A percentile compares a stretch with the other conserved stretches of the same genome.
Conservation (phyloP, 2,888 invertebrate genomes). For the Heterodera filipjevi region DNA sequence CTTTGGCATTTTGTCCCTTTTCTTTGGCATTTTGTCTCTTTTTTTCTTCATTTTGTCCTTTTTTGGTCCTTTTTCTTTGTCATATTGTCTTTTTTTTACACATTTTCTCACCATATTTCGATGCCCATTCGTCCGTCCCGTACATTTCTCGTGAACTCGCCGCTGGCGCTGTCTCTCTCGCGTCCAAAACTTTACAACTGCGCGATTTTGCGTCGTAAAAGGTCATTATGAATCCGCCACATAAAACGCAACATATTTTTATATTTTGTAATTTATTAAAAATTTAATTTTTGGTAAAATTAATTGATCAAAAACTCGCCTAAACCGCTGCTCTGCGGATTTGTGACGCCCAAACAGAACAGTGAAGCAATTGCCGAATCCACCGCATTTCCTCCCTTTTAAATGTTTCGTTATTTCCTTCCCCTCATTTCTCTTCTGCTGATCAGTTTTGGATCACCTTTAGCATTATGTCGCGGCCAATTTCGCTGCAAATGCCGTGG, state of each 20-base stretch:
- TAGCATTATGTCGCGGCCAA: conserved; percentile 72
- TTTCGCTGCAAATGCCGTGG: conserved; percentile 60
- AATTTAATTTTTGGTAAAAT: background rate
- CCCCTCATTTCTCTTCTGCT: no score
- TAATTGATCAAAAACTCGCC: background rate
- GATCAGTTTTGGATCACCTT: conserved; percentile 49
- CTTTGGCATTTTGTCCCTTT: background rate
- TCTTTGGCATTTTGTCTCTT: no score
- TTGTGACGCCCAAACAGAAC: conserved; percentile 82
- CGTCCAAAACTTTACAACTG: conserved; percentile 65
- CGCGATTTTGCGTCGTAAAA: conserved; percentile 72
- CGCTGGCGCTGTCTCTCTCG: conserved; percentile 68
- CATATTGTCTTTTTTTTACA: no score
- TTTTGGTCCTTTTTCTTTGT: no score
- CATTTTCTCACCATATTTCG: conserved; percentile 35
- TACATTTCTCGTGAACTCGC: conserved; percentile 70
- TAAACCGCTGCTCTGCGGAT: conserved; percentile 79
- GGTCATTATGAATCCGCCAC: conserved; percentile 86
- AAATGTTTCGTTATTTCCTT: no score
- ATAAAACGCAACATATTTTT: conserved; percentile 71
- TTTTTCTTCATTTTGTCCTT: background rate
- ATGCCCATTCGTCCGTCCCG: conserved; percentile 44
- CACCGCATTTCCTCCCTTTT: conserved; percentile 73
- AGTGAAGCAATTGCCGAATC: conserved; percentile 85
- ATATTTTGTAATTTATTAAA: conserved; percentile 46